Evolutionary conservation across 2,113 vertebrate species (phyloP).

Genomic region (Manacus vitellinus): DNA sequence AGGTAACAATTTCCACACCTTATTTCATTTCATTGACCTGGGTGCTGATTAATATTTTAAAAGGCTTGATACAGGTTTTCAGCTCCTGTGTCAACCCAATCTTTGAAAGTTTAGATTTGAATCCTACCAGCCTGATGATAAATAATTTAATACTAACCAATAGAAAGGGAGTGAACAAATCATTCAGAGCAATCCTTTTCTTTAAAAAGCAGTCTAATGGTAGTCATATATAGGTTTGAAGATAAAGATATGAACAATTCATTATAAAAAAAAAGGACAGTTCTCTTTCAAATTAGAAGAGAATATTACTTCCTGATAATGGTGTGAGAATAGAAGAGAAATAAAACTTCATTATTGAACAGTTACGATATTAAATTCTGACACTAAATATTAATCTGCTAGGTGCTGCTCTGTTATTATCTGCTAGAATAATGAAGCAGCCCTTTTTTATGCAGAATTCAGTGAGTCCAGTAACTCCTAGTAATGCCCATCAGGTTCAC

Average conservation of each 20-base stretch:
- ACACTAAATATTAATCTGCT: conserved; percentile 62
- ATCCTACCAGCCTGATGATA: conserved; percentile 15
- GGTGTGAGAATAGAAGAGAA: conserved; percentile 41
- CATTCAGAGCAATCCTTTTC: conserved; percentile 22
- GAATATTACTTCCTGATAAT: conserved; percentile 46
- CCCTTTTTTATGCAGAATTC: background rate
- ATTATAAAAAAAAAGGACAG: background rate
- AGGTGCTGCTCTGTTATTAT: conserved; percentile 24
- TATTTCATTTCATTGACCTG: conserved; percentile 38
- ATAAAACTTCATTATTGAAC: conserved; percentile 62
- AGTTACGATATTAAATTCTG: conserved; percentile 59
- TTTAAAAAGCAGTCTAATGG: conserved; percentile 29
- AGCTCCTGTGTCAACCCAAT: conserved; percentile 32
- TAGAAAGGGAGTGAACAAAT: conserved; percentile 28
- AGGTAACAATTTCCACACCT: conserved; percentile 51
- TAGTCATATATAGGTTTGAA: background rate
- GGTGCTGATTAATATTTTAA: conserved; percentile 47
- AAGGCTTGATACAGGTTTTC: conserved; percentile 15
- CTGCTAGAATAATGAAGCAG: conserved; percentile 32
- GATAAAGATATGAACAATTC: conserved; percentile 41
- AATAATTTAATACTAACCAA: conserved; percentile 58
- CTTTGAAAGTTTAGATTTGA: conserved; percentile 50
- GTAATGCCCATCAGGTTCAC: background rate
- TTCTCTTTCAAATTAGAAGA: conserved; percentile 40
- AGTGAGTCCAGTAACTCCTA: background rate